Evolutionary conservation across 2,113 vertebrate species (phyloP).

Genomic region (Dicrurus megarhynchus): DNA sequence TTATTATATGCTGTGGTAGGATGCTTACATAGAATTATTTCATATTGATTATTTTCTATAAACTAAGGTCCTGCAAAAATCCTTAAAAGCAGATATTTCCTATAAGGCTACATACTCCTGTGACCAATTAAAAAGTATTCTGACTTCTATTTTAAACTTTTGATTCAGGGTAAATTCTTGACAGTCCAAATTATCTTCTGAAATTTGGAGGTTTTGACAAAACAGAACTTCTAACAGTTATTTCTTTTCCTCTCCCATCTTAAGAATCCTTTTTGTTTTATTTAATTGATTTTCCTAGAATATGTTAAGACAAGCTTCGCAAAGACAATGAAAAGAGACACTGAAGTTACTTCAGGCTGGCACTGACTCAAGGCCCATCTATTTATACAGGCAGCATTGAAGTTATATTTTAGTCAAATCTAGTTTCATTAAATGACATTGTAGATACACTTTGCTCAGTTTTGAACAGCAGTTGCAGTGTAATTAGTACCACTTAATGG

Average conservation of each 20-base stretch:
- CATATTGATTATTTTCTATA: neutral
- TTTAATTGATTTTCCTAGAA: neutral
- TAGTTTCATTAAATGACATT: conserved; percentile 37
- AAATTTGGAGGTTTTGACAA: neutral
- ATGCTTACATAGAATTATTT: neutral
- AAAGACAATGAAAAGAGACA: neutral
- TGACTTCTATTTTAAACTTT: neutral
- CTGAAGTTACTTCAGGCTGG: neutral
- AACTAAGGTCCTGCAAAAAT: neutral
- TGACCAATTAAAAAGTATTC: neutral
- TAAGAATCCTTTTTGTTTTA: neutral
- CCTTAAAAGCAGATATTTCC: neutral
- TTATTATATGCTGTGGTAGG: neutral
- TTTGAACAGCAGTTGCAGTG: conserved; percentile 57
- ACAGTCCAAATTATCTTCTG: neutral
- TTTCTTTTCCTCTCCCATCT: neutral
- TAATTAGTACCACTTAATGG: conserved; percentile 65
- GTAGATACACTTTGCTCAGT: conserved; percentile 48
- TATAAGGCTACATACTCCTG: neutral
- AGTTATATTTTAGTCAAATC: conserved; percentile 37
- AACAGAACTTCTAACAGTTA: neutral
- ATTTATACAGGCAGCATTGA: neutral
- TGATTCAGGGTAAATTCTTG: neutral
- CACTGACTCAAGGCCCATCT: neutral
- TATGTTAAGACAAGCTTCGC: neutral